Base-by-base conservation (phyloP, 1,140 invertebrate genomes). In the Euglossa dilemma region DNA sequence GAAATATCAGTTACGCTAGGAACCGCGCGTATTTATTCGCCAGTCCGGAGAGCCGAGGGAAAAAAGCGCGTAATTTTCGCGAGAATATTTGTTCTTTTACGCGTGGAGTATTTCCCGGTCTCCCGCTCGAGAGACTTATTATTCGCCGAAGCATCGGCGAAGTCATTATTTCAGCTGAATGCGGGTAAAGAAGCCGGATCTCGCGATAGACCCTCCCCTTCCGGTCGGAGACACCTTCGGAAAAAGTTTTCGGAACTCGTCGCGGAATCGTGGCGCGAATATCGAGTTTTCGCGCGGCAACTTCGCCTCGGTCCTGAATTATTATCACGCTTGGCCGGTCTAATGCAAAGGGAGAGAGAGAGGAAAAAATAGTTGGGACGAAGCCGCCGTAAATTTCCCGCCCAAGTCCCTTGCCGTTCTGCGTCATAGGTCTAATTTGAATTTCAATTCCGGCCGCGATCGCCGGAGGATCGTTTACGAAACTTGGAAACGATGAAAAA, bases 181-280 rank as follows among this genome's bases (percentile, higher is more conserved):
- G 72, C 76, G 71, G 74, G 70, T 66, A 71, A 54, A 79, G 73
- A 79, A 81, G 64, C 57, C 71, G 78, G 74, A 88, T 85, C 66
- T 61, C 18, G 52, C 56, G 87, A 67, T 77, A 84, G 81, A 85
- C 72, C 69, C 9, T 16, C 70, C 18, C n/a, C 56, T 20, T 52
- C 81, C 59, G 54, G 59, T 80, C 66, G 76, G 70, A 81, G 86
- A 87, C 87, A 87, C 84, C 88, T 73, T 83, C 63, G 66, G 70
- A 64, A 82, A 74, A 90, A 89, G 85, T 91, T 91, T 84, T 80
- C 73, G 80, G 43, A 85, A 87, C 89, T 89, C 88, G 84, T 82
- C 84, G 61, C 74, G 52, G 70, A 89, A 87, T 89, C 87, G 90
- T 89, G 90, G 81, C 88, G 74, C 83, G 90, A 89, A 91, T 91